These are phyloP conservation scores for Gymnarchus niloticus DNA, from an alignment of 2,113 vertebrate genomes.

Conservation along the genomic window DNA sequence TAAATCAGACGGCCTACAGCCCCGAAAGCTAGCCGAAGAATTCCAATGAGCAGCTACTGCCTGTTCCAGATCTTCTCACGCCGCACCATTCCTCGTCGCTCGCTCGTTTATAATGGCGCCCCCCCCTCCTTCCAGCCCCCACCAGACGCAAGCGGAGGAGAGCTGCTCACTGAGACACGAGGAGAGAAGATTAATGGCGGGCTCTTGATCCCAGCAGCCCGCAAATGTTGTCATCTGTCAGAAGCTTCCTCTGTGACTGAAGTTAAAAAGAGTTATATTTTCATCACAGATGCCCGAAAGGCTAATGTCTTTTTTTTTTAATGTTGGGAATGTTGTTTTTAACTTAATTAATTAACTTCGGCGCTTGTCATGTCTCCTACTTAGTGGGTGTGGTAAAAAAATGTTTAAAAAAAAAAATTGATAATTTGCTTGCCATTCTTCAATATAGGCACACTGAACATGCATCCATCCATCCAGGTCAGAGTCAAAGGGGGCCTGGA, in stretches of 20 bases:
- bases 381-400: not conserved
- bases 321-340: not conserved
- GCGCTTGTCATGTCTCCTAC: not conserved
- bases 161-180: slow-evolving; percentile 49
- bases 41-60: slow-evolving; percentile 31
- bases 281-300: not conserved
- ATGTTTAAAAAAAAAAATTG: not conserved
- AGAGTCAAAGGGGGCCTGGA: too few species aligned
- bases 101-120: slow-evolving; percentile 47
- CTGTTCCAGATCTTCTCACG: slow-evolving; percentile 15
- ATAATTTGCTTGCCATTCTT: not conserved
- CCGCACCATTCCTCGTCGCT: slow-evolving; percentile 31
- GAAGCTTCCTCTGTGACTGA: slow-evolving; percentile 33
- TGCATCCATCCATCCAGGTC: too few species aligned
- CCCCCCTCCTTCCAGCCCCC: not conserved
- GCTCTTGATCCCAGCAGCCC: slow-evolving; percentile 36
- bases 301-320: slow-evolving; percentile 38
- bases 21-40: slow-evolving; percentile 38
- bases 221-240: slow-evolving; percentile 43
- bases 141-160: slow-evolving; percentile 34
- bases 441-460: not conserved
- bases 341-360: not conserved
- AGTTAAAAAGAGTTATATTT: slow-evolving; percentile 20
- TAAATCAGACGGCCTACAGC: slow-evolving; percentile 33
- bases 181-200: slow-evolving; percentile 49